phyloP scores from a whole-genome alignment of 2,888 invertebrate species.

The Leucophora obtusa region DNA sequence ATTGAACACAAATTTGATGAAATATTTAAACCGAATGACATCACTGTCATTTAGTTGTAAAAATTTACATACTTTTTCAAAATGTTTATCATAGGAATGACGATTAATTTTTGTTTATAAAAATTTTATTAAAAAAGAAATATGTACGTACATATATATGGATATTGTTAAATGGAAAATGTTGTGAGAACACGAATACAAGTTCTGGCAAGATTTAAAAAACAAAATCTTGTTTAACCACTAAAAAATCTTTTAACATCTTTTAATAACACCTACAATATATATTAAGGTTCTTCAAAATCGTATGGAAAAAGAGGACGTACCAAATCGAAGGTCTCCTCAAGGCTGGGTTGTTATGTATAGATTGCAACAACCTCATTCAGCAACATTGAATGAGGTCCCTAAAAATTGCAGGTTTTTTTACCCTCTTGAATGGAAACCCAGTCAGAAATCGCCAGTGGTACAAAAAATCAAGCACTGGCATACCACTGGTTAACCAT shows the following conservation, averaged over 20 bases:
- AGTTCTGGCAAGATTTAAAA: background rate
- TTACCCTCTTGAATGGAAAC: no score
- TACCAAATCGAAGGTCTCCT: no score
- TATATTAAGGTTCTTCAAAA: no score
- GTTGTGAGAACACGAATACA: background rate
- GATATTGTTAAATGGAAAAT: slow-evolving; percentile 18
- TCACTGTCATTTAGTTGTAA: slow-evolving; percentile 15
- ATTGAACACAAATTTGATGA: slow-evolving; percentile 5
- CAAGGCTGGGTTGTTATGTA: no score
- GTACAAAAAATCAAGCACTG: no score
- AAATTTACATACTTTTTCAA: background rate
- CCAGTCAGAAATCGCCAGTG: no score
- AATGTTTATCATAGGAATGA: background rate
- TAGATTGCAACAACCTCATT: no score
- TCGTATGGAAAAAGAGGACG: no score
- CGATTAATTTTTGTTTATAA: slow-evolving; percentile 25
- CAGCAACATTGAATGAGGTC: no score
- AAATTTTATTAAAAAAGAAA: slow-evolving; percentile 11
- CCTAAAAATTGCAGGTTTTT: no score
- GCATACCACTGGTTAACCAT: no score
- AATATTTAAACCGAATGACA: slow-evolving; percentile 21
- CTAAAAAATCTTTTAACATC: background rate
- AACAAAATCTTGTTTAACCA: background rate
- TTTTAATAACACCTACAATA: slow-evolving; percentile 1
- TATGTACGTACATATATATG: no score